Conservation (phyloP, 2,797 vertebrate genomes). For the Vultur gryphus region DNA sequence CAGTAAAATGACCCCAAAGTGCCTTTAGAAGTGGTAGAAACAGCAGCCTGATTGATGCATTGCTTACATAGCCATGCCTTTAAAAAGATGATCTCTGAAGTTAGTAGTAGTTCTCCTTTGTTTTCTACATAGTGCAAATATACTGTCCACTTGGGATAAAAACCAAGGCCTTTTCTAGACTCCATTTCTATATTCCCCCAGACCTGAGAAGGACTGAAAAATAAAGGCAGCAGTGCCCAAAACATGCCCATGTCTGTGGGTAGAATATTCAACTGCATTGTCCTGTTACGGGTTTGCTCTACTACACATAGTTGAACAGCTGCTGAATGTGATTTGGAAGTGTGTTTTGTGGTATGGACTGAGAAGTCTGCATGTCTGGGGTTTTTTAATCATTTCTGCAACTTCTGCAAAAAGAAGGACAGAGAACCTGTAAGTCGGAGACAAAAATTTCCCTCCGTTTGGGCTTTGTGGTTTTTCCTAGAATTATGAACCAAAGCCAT, state of each 20-base stretch:
- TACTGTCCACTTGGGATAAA: neutral
- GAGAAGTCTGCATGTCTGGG: neutral
- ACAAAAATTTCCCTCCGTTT: neutral
- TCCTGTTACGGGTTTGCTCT: neutral
- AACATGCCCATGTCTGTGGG: accelerated
- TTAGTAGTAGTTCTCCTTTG: neutral
- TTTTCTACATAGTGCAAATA: neutral
- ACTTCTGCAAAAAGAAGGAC: neutral
- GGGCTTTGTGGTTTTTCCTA: neutral
- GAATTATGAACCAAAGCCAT: neutral
- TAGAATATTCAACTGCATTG: neutral
- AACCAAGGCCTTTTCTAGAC: neutral
- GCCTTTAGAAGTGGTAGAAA: neutral
- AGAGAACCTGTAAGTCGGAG: neutral
- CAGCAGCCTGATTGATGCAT: neutral
- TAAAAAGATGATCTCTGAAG: neutral
- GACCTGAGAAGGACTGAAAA: neutral
- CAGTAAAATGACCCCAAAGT: neutral
- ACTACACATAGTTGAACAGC: neutral
- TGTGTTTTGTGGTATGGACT: neutral
- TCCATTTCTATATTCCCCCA: neutral
- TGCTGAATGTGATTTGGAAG: neutral
- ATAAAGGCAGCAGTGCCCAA: neutral
- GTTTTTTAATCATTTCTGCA: neutral
- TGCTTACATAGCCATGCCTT: neutral